A percentile compares a stretch with the other conserved stretches of the same genome.
Conservation (phyloP, 2,113 vertebrate genomes). For the Melanerpes formicivorus region DNA sequence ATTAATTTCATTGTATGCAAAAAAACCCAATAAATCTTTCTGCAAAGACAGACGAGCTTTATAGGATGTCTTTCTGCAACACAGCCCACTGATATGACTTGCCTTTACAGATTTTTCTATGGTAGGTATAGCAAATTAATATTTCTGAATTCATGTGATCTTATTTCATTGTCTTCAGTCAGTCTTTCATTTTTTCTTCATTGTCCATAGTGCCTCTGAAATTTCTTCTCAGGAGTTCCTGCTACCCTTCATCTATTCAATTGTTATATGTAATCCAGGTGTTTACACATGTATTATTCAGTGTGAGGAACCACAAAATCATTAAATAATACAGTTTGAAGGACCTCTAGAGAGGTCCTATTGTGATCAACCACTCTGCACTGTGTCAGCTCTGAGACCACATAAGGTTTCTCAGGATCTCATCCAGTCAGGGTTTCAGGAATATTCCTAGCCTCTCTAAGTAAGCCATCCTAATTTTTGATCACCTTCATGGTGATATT, state of each 20-base stretch:
- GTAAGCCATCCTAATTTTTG: not conserved
- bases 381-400: not conserved
- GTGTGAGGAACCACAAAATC: not conserved
- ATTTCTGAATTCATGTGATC: not conserved
- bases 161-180: not conserved
- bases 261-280: not conserved
- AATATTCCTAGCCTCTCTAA: not conserved
- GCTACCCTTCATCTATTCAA: not conserved
- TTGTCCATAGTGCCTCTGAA: not conserved
- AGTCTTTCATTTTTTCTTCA: not conserved
- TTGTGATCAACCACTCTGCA: not conserved
- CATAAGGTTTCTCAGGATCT: not conserved
- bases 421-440: not conserved
- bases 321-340: not conserved
- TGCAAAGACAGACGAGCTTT: not conserved
- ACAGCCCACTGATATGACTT: not conserved
- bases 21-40: not conserved
- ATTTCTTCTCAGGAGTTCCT: not conserved
- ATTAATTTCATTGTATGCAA: not conserved
- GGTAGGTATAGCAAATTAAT: not conserved
- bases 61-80: not conserved
- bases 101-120: not conserved
- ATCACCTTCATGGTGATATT: not conserved
- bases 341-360: slow-evolving; percentile 8
- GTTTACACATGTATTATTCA: not conserved